Evolutionary conservation across 1,140 invertebrate species (phyloP).

Genomic region (Marisa cornuarietis): DNA sequence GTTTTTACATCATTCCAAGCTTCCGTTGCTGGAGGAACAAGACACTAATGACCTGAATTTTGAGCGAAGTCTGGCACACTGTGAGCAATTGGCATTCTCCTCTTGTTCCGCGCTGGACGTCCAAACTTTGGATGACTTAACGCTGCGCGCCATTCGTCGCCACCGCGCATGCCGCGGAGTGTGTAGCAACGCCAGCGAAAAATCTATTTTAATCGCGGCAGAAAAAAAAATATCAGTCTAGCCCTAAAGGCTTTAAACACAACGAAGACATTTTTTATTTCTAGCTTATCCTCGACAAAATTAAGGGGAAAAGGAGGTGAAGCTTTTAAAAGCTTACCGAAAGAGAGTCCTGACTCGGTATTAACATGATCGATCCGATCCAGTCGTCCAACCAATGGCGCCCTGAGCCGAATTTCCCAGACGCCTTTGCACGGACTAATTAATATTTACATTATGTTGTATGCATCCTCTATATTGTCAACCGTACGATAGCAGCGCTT

Average conservation of each 20-base stretch:
- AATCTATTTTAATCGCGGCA: background rate
- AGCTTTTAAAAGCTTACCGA: background rate
- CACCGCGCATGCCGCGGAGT: too few species aligned
- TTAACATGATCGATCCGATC: conserved; percentile 28
- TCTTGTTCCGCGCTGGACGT: too few species aligned
- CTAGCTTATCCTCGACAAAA: background rate
- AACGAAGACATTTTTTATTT: background rate
- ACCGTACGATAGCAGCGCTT: conserved; percentile 22
- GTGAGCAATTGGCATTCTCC: too few species aligned
- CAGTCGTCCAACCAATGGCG: conserved; percentile 31
- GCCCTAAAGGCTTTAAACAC: background rate
- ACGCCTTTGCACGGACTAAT: conserved; percentile 42
- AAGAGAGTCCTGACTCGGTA: background rate
- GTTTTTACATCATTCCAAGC: too few species aligned
- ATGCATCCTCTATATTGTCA: conserved; percentile 28
- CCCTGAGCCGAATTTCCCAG: conserved; percentile 34
- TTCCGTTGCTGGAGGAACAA: too few species aligned
- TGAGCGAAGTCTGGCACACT: too few species aligned
- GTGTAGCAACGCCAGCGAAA: background rate
- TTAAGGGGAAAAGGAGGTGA: background rate
- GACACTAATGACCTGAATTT: too few species aligned
- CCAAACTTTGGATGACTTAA: too few species aligned
- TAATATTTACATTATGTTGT: conserved; percentile 41
- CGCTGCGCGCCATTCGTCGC: too few species aligned
- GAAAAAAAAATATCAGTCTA: background rate